Conservation (phyloP, 2,888 invertebrate genomes). For the Drosophila quinaria region DNA sequence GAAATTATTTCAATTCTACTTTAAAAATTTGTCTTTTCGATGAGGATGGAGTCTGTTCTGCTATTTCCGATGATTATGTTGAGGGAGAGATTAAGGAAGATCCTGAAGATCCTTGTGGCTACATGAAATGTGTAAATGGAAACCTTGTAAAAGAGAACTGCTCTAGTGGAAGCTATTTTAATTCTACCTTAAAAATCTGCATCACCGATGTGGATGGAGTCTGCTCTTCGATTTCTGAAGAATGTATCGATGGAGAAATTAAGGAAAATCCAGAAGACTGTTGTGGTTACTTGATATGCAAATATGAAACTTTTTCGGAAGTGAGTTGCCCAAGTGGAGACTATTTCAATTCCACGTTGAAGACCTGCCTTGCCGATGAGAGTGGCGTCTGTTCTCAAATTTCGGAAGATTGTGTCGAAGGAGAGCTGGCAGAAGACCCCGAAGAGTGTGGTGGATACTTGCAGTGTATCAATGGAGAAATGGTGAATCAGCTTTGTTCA, state of each 20-base stretch:
- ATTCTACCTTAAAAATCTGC: constrained; percentile 9
- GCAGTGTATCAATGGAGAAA: constrained; percentile 32
- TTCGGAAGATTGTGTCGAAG: constrained; percentile 8
- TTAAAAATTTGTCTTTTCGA: not conserved
- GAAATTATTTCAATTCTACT: constrained; percentile 24
- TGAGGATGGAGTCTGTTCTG: constrained; percentile 8
- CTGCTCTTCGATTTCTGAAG: not conserved
- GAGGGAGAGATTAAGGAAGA: constrained; percentile 10
- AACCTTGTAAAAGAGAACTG: constrained; percentile 21
- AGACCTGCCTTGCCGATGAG: constrained; percentile 35
- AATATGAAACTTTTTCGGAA: constrained; percentile 17
- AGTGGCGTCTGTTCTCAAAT: constrained; percentile 32
- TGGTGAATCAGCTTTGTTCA: constrained; percentile 18
- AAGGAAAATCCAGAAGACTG: constrained; percentile 1
- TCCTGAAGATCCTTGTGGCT: constrained; percentile 26
- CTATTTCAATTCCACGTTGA: constrained; percentile 31
- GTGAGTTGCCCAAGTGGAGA: constrained; percentile 39
- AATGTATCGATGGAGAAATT: constrained; percentile 24
- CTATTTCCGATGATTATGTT: not conserved
- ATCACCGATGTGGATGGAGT: constrained; percentile 9
- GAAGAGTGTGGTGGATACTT: constrained; percentile 35
- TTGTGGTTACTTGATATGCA: constrained; percentile 41
- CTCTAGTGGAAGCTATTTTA: constrained; percentile 16
- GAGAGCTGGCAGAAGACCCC: constrained; percentile 15
- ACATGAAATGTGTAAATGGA: constrained; percentile 37